Percentiles rank a stretch among this genome's conserved stretches.
phyloP scores from a whole-genome alignment of 1,140 invertebrate species.

The Atta colombica region DNA sequence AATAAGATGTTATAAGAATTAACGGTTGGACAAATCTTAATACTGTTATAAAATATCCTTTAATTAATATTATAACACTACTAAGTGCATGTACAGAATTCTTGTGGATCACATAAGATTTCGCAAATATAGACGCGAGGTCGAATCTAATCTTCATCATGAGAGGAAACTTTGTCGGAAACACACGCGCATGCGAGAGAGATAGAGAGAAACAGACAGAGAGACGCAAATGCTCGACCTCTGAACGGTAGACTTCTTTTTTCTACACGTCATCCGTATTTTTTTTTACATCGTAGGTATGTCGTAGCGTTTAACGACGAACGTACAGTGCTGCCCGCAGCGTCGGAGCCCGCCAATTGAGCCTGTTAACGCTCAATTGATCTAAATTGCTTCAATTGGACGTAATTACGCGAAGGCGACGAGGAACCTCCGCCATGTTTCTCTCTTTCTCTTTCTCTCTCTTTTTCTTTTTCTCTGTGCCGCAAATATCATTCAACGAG shows the following conservation, averaged over 20 bases:
- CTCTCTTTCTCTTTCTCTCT: slow-evolving; percentile 56
- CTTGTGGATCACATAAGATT: neutral
- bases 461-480: slow-evolving; percentile 30
- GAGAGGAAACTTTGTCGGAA: neutral
- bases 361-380: slow-evolving; percentile 85
- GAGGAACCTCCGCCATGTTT: slow-evolving; percentile 80
- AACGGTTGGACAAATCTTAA: neutral
- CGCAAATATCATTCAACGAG: slow-evolving; percentile 52
- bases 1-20: neutral
- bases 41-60: neutral
- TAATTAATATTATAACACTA: neutral
- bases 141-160: neutral
- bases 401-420: slow-evolving; percentile 84
- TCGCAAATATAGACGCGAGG: neutral
- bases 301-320: slow-evolving; percentile 64
- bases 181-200: neutral
- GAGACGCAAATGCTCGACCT: slow-evolving; percentile 13
- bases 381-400: slow-evolving; percentile 85
- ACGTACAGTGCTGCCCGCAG: slow-evolving; percentile 65
- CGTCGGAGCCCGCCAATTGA: slow-evolving; percentile 80
- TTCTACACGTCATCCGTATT: slow-evolving; percentile 48
- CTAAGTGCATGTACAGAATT: neutral
- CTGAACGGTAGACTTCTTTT: slow-evolving; percentile 26
- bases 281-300: slow-evolving; percentile 73
- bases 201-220: neutral